A percentile compares a stretch with the other conserved stretches of the same genome.
phyloP scores from a whole-genome alignment of 2,113 vertebrate genomes.

The Saguinus imperator region DNA sequence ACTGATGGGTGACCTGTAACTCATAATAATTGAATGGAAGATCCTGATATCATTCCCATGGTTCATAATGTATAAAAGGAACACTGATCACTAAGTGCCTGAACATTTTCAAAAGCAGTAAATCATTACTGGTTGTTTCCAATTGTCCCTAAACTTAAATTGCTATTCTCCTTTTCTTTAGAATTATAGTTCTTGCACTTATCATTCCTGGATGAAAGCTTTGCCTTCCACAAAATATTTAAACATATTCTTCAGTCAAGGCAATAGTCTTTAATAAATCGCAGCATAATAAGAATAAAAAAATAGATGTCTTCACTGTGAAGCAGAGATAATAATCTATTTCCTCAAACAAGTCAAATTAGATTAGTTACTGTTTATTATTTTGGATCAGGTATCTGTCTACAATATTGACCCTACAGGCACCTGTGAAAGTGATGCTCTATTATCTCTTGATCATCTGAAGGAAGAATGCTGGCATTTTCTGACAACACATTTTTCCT shows the following conservation, averaged over 20 bases:
- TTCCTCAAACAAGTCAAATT: neutral
- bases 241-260: conserved; percentile 76
- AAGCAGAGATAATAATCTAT: neutral
- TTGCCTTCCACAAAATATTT: conserved; percentile 69
- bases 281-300: too few species aligned
- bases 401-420: neutral
- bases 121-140: conserved; percentile 23
- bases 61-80: too few species aligned
- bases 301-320: neutral
- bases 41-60: too few species aligned
- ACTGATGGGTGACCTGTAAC: too few species aligned
- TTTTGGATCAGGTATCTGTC: neutral
- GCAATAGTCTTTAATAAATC: neutral
- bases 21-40: too few species aligned
- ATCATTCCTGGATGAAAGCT: conserved; percentile 72
- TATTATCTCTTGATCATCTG: neutral
- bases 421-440: neutral
- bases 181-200: conserved; percentile 40
- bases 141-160: conserved; percentile 73
- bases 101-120: too few species aligned
- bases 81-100: too few species aligned
- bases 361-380: neutral
- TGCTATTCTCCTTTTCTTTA: conserved; percentile 61
- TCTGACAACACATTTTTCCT: neutral
- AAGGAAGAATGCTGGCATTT: conserved; percentile 8